phyloP scores from a whole-genome alignment of 2,888 invertebrate genomes.

The Lapara coniferarum region DNA sequence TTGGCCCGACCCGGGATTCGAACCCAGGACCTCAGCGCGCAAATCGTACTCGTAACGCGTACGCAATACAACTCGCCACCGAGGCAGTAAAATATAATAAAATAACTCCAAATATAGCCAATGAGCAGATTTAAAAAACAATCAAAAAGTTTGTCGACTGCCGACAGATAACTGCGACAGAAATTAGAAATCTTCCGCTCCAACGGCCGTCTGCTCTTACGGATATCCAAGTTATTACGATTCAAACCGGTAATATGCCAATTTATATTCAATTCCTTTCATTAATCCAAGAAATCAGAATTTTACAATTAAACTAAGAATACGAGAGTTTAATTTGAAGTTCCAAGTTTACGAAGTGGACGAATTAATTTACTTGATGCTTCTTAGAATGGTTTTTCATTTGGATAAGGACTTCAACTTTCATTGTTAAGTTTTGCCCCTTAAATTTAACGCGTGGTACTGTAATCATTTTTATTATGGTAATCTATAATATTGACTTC shows the following conservation, averaged over 20 bases:
- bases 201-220: constrained; percentile 51
- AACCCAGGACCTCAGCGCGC: too few relatives aligned
- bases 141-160: constrained; percentile 8
- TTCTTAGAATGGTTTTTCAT: too few relatives aligned
- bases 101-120: background rate
- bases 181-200: constrained; percentile 63
- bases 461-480: too few relatives aligned
- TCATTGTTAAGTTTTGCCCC: background rate
- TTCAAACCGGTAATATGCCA: constrained; percentile 45
- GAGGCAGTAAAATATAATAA: background rate
- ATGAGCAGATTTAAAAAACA: constrained; percentile 8
- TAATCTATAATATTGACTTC: too few relatives aligned
- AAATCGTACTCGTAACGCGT: too few relatives aligned
- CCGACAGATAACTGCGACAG: constrained; percentile 31
- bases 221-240: constrained; percentile 38
- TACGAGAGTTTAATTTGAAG: background rate
- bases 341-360: background rate
- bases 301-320: constrained; percentile 22
- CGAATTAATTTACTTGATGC: background rate
- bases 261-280: constrained; percentile 35
- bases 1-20: too few relatives aligned
- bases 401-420: background rate
- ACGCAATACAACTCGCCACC: too few relatives aligned
- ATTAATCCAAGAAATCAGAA: constrained; percentile 16
- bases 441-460: background rate